phyloP scores from a whole-genome alignment of 2,113 vertebrate genomes.

The Rhegmatorhina hoffmannsi region DNA sequence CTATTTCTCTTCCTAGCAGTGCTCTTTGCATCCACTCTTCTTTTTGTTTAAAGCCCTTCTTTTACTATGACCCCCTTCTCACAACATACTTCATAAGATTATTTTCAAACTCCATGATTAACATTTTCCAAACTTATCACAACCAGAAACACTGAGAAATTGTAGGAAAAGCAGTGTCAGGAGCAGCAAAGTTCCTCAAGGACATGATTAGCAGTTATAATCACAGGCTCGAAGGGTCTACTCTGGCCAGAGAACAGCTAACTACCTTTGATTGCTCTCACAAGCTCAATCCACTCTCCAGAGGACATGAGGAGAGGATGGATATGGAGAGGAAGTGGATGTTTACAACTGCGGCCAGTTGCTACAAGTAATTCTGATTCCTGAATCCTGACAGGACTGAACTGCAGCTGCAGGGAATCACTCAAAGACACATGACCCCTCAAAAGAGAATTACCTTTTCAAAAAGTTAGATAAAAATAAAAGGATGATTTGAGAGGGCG shows the following conservation, averaged over 20 bases:
- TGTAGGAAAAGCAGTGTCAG: neutral
- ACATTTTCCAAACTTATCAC: neutral
- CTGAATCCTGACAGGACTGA: neutral
- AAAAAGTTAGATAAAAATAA: neutral
- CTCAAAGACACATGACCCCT: neutral
- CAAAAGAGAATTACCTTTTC: neutral
- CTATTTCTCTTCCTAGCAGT: neutral
- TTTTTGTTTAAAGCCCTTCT: neutral
- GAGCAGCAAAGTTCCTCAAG: neutral
- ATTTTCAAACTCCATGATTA: neutral
- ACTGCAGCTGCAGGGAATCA: slow-evolving; percentile 4
- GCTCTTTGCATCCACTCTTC: neutral
- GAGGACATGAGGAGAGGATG: neutral
- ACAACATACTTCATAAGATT: neutral
- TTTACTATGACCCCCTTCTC: neutral
- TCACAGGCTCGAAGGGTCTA: neutral
- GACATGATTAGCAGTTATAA: neutral
- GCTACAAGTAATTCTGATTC: neutral
- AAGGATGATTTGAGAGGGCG: neutral
- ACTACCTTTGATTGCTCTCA: neutral
- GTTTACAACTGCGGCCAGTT: slow-evolving; percentile 3
- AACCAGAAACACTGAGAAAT: neutral
- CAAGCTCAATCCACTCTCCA: neutral
- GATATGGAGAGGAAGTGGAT: neutral
- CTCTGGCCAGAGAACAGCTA: neutral